These are phyloP conservation scores for Trachymyrmex septentrionalis DNA, from an alignment of 1,140 invertebrate genomes.

Conservation along the genomic window DNA sequence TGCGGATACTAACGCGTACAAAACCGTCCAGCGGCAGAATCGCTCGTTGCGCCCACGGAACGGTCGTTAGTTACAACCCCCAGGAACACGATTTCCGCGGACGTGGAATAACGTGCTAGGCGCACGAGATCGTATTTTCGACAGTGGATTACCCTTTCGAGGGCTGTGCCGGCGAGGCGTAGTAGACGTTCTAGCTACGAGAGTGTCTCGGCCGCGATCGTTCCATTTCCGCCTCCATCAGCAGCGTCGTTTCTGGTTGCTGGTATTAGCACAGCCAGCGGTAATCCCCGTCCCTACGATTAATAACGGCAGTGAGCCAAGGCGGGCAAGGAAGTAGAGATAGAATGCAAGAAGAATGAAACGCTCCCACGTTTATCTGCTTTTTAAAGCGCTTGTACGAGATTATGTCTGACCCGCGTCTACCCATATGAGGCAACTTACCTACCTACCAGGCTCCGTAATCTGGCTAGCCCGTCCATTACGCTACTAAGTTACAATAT, in stretches of 20 bases:
- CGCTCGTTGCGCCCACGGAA: conserved; percentile 37
- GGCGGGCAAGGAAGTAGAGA: conserved; percentile 43
- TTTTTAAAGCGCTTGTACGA: conserved; percentile 61
- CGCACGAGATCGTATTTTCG: conserved; percentile 72
- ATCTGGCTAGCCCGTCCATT: conserved; percentile 61
- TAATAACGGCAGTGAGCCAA: conserved; percentile 73
- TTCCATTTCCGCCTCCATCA: conserved; percentile 78
- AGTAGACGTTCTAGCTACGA: conserved; percentile 53
- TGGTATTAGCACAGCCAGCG: conserved; percentile 65
- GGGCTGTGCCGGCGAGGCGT: conserved; percentile 36
- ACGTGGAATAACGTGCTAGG: conserved; percentile 72
- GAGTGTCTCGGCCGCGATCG: conserved; percentile 72
- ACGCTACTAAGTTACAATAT: conserved; percentile 63
- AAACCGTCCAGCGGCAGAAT: conserved; percentile 52
- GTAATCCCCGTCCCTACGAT: conserved; percentile 71
- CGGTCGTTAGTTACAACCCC: conserved; percentile 48
- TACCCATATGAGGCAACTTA: conserved; percentile 64
- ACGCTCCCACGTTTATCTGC: conserved; percentile 59
- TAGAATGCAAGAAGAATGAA: conserved; percentile 65
- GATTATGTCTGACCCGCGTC: conserved; percentile 64
- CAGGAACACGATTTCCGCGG: conserved; percentile 68
- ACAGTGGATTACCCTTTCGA: conserved; percentile 75
- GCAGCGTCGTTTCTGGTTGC: conserved; percentile 67
- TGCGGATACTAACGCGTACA: conserved; percentile 28
- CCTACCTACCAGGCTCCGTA: conserved; percentile 42